Evolutionary conservation across 1,140 invertebrate genomes (phyloP), one percentile per base, ranked within the genome.

Genomic region (Portunus trituberculatus): DNA sequence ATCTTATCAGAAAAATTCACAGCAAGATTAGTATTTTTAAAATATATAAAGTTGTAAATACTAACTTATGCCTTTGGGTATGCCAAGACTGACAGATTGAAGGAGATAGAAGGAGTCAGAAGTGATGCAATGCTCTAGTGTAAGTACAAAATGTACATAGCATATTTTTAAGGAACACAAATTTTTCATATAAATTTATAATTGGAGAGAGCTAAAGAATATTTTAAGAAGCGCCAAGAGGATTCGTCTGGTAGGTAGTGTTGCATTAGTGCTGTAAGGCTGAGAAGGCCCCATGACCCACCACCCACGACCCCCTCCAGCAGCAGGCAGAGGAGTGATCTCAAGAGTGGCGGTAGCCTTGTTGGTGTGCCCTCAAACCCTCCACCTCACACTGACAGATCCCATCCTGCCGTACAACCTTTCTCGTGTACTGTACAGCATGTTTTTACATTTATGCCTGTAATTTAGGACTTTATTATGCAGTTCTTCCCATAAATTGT

Each of bases 131-230:
- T 67, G 86, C 86, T 67, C 87, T 89, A 94, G 93, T 67, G 52
- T 94, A 94, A 94, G 93, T 94, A 94, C 93, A 94, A 94, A 94
- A 88, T 94, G 93, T 94, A 94, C 59, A 94, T 94, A 94, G 83
- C 48, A 89, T 94, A 94, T 94, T 94, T 94, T 94, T 93, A 93
- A 93, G 92, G 16, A 25, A 93, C 45, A 93, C 31, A 93, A n/a
- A 25, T 76, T 76, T 59, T n/a, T 76, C n/a, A 20, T 76, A 76
- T 0, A 76, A n/a, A 76, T 76, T n/a, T 76, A 76, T 76, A 76
- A 76, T n/a, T 76, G 20, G 67, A n/a, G 20, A n/a, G 20, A n/a
- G 67, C 20, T 25, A 76, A 76, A 76, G n/a, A 76, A 76, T 76
- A 76, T 76, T 76, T 20, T 76, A 76, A 76, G n/a, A 25, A n/a